Evolutionary conservation across 2,888 invertebrate species (phyloP), one percentile per base, ranked within the genome.

Genomic region (Frankliniella fusca): DNA sequence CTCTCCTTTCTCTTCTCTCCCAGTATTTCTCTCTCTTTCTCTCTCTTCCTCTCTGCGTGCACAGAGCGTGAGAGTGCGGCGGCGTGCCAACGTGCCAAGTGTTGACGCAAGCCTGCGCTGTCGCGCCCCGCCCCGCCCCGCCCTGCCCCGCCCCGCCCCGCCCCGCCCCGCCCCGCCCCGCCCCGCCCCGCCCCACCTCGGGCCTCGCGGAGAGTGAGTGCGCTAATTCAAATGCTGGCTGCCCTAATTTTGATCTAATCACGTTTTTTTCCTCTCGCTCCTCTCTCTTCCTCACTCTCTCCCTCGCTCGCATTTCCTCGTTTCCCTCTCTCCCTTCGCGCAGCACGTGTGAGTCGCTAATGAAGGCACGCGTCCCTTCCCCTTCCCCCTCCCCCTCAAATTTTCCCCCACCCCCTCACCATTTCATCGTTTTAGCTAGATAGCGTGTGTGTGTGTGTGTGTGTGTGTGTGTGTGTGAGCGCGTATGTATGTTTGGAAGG

Each of bases 201-300:
- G 38, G 38, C 38, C 70, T 27, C 70, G 23, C 23, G 23, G 70
- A 27, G 12, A 76, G 70, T 23, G 12, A 76, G 70, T 23, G 70
- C 12, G 70, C 70, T 76, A 76, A 76, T 76, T 76, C 70, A 76
- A 76, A 23, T 76, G 61, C 61, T 15, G 61, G 61, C 61, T 76
- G 70, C 27, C 70, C 70, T 76, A 76, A 76, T 76, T 76, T 76
- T 76, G 70, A 76, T 76, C 70, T 76, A 76, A 76, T 81, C 79
- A 76, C 79, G 70, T 81, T 27, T 27, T 54, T 15, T 79, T 70
- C 27, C 49, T 38, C 18, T 27, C 20, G 18, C 79, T 48, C 28
- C 48, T 76, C 81, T 70, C 10, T 70, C 9, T 48, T 11, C 28
- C 27, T 48, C 38, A 15, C 54, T 54, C 20, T 54, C 81, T n/a